A percentile compares a stretch with the other conserved stretches of the same genome.
Evolutionary conservation across 2,797 vertebrate genomes (phyloP).

Genomic region (Fistularia tabacaria): DNA sequence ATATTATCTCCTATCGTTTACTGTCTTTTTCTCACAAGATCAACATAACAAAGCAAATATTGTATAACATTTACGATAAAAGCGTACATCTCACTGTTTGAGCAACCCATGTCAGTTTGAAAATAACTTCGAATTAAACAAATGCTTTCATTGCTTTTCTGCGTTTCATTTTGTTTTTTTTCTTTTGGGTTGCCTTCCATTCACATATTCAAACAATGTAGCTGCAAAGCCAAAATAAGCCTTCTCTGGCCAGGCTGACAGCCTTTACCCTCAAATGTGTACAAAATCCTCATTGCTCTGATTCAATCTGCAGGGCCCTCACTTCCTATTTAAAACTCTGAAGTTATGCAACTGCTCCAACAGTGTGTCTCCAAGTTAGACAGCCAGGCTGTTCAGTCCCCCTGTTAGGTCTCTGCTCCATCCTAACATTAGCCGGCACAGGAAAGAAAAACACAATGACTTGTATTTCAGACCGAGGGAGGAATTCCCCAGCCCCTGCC

Average conservation of each 20-base stretch:
- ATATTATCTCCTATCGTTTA: no score
- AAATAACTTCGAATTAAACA: background rate
- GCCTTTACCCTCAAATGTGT: constrained; percentile 30
- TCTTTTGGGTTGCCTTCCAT: constrained; percentile 18
- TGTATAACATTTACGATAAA: no score
- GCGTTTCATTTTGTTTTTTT: background rate
- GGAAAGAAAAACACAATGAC: constrained; percentile 62
- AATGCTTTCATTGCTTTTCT: background rate
- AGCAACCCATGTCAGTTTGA: background rate
- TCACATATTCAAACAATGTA: constrained; percentile 13
- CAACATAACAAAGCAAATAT: no score
- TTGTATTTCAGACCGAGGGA: constrained; percentile 51
- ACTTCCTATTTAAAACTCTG: constrained; percentile 17
- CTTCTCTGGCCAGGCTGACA: constrained; percentile 10
- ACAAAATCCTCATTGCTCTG: constrained; percentile 10
- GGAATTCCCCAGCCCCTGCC: constrained; percentile 62
- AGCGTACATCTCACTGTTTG: background rate
- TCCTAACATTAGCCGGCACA: constrained; percentile 36
- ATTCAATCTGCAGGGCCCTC: constrained; percentile 22
- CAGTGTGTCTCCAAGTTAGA: constrained; percentile 30
- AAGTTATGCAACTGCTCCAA: constrained; percentile 43
- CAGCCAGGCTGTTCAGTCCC: constrained; percentile 37
- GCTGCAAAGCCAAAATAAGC: constrained; percentile 16
- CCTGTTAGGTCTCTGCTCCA: constrained; percentile 32
- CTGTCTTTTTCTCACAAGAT: no score